Evolutionary conservation across 2,888 invertebrate species (phyloP).

Genomic region (Platycheirus albimanus): DNA sequence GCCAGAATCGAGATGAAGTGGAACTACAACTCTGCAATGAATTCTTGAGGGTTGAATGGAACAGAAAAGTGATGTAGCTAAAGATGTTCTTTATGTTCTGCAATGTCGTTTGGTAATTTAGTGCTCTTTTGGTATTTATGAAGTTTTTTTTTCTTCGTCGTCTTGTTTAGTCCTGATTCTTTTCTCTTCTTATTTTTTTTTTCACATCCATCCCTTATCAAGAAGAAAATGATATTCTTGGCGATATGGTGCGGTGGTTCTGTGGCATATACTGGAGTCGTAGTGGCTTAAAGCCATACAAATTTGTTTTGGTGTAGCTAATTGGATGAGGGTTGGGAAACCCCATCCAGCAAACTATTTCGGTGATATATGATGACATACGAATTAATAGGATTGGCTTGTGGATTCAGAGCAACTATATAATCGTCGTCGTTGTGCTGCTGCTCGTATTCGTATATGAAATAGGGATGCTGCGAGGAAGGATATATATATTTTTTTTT

Average conservation of each 20-base stretch:
- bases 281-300: constrained; percentile 51
- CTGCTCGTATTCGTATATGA: neutral
- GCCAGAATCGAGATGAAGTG: no score
- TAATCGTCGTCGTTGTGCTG: no score
- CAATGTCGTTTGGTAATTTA: constrained; percentile 71
- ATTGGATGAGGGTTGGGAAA: constrained; percentile 65
- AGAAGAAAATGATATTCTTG: constrained; percentile 51
- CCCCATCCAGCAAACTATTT: constrained; percentile 59
- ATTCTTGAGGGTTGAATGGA: constrained; percentile 27
- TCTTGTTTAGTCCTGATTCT: constrained; percentile 2
- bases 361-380: constrained; percentile 74
- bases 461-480: neutral
- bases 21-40: constrained; percentile 37
- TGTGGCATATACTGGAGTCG: no score
- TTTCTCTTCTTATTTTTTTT: constrained; percentile 3
- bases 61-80: constrained; percentile 40
- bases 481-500: no score
- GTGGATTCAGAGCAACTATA: constrained; percentile 41
- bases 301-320: constrained; percentile 73
- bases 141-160: constrained; percentile 28
- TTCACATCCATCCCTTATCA: neutral
- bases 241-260: constrained; percentile 15
- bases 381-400: constrained; percentile 74
- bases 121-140: constrained; percentile 71
- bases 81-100: constrained; percentile 68